Conservation (phyloP, 2,888 invertebrate species). For the Mythimna loreyi region DNA sequence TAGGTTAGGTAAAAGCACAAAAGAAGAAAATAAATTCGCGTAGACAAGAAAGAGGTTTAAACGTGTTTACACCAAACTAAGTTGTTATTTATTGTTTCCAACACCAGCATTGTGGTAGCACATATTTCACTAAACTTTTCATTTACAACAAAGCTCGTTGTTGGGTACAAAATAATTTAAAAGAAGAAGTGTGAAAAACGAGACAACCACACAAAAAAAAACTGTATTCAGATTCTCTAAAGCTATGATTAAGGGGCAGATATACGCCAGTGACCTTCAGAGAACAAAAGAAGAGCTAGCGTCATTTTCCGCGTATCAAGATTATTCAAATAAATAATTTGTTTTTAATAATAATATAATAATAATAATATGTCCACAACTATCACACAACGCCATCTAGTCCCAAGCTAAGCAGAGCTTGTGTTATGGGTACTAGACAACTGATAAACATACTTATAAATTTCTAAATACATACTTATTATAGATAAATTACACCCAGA, state of each 20-base stretch:
- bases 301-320: no score
- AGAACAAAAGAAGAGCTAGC: no score
- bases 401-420: no score
- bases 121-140: constrained; percentile 26
- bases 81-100: constrained; percentile 32
- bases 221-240: constrained; percentile 3
- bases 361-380: no score
- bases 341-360: no score
- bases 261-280: no score
- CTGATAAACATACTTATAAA: no score
- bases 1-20: not conserved
- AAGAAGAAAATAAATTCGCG: not conserved
- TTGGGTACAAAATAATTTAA: constrained; percentile 19
- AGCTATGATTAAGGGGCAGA: constrained; percentile 21
- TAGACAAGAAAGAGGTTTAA: constrained; percentile 2
- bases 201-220: not conserved
- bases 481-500: no score
- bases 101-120: constrained; percentile 34
- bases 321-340: no score
- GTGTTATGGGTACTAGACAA: no score
- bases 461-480: no score
- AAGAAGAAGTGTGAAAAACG: constrained; percentile 16
- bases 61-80: not conserved
- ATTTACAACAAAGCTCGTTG: constrained; percentile 27
- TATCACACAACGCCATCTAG: no score